These are phyloP conservation scores for Micropterix aruncella DNA, from an alignment of 2,888 invertebrate species.

Conservation along the genomic window DNA sequence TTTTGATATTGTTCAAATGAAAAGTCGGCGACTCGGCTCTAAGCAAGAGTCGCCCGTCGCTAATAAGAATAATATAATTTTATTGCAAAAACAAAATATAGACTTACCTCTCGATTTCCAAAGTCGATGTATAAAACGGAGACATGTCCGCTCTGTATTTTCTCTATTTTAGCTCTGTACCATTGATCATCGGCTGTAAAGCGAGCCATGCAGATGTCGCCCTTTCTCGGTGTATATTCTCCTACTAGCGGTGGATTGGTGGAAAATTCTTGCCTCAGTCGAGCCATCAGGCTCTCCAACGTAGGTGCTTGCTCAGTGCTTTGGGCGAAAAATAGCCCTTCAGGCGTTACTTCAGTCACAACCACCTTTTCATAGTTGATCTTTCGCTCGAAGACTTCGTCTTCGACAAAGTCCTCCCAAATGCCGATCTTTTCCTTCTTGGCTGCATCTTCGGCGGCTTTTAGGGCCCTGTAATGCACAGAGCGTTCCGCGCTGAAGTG, in stretches of 20 bases:
- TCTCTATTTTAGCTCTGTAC: slow-evolving; percentile 93
- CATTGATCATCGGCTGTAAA: slow-evolving; percentile 84
- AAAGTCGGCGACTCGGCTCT: neutral
- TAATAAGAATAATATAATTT: too few species aligned
- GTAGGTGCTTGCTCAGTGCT: slow-evolving; percentile 72
- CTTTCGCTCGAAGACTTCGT: slow-evolving; percentile 52
- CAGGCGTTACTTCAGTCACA: slow-evolving; percentile 73
- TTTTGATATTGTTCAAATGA: too few species aligned
- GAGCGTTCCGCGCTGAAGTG: slow-evolving; percentile 91
- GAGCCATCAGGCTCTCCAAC: slow-evolving; percentile 73
- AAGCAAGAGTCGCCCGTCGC: neutral
- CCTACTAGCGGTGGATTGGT: slow-evolving; percentile 78
- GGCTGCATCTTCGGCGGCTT: slow-evolving; percentile 80
- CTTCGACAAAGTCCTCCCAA: slow-evolving; percentile 57
- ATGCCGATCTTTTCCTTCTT: slow-evolving; percentile 62
- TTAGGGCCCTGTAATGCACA: slow-evolving; percentile 63
- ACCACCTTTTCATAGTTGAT: slow-evolving; percentile 75
- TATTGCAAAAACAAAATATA: too few species aligned
- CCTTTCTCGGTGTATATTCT: slow-evolving; percentile 71
- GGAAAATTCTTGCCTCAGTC: slow-evolving; percentile 76
- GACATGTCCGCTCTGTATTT: slow-evolving; percentile 55
- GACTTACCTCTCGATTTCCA: slow-evolving; percentile 75
- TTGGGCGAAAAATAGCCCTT: slow-evolving; percentile 82
- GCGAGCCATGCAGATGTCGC: slow-evolving; percentile 79
- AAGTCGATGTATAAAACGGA: slow-evolving; percentile 89